Evolutionary conservation across 1,140 invertebrate genomes (phyloP), one percentile per base, ranked within the genome.

Genomic region (Schlechtendalia chinensis): DNA sequence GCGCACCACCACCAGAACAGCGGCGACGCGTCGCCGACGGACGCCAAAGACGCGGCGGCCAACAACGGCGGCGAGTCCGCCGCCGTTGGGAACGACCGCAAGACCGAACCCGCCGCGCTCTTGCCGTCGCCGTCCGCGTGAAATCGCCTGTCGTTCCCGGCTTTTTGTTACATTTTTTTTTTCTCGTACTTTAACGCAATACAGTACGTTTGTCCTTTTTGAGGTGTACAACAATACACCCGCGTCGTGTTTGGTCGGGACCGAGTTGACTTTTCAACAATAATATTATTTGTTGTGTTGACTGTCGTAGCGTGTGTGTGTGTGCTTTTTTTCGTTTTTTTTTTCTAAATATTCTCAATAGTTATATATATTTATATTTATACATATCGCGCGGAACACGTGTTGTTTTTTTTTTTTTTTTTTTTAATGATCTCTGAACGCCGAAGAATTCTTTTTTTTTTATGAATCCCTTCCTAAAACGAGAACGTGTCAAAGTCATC

Each of bases 391-490:
- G 10, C 10, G 39, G 39, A 45, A 45, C 10, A 45, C 10, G 39
- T 45, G 39, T 45, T 45, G n/a, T 45, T 45, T 45, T 45, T 45
- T 45, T 45, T 45, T 45, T 4, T 45, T 45, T 45, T 45, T 45
- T 45, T 29, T 65, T 1, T 47, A 22, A 72, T 72, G 69, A 72
- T 72, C 69, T 72, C 69, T 72, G 16, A 72, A 29, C 47, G 69
- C n/a, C 14, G 47, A 47, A 24, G 22, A 19, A 53, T 29, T 5
- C 29, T 29, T 45, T 45, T 45, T 45, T 45, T 45, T 45, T 45
- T 45, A 45, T 45, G 4, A 1, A 61, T 29, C 59, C 27, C 27
- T 29, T 29, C 5, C 24, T 12, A 16, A 27, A 58, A 12, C 5
- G 12, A 14, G 14, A 61, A 61, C 16, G 27, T 6, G 14, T 29